Evolutionary conservation across 2,797 vertebrate genomes (phyloP).

Genomic region (Phataginus tricuspis): DNA sequence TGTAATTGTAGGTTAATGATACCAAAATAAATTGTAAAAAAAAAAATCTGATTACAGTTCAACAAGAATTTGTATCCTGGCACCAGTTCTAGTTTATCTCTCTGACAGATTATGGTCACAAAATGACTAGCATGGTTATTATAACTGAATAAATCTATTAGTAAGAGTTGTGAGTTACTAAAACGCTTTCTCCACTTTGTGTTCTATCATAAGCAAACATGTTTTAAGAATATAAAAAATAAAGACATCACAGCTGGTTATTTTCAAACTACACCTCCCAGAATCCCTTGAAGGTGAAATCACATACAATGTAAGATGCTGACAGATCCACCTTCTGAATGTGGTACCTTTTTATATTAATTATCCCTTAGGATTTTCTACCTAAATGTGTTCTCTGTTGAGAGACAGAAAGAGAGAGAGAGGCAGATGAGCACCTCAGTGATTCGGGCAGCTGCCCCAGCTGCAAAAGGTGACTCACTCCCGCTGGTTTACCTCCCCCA

Average conservation of each 20-base stretch:
- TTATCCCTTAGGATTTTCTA: not conserved
- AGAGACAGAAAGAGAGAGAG: not conserved
- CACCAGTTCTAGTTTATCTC: not conserved
- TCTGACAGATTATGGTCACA: not conserved
- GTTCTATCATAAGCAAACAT: not conserved
- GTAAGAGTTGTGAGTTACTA: not conserved
- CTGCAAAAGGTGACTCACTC: not conserved
- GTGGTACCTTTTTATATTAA: not conserved
- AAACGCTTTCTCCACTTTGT: not conserved
- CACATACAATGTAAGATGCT: accelerated
- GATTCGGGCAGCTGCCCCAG: not conserved
- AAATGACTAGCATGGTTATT: not conserved
- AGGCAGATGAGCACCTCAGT: not conserved
- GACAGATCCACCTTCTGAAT: not conserved
- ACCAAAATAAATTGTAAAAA: no score
- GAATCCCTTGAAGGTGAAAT: not conserved
- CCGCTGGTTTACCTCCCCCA: no score
- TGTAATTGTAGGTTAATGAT: no score
- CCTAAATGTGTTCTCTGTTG: not conserved
- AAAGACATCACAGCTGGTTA: not conserved
- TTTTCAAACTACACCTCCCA: not conserved
- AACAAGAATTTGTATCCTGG: not conserved
- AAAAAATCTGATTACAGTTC: not conserved
- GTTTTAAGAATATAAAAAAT: not conserved
- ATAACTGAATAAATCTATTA: not conserved